Percentiles rank a stretch among this genome's conserved stretches.
Evolutionary conservation across 2,888 invertebrate species (phyloP).

Genomic region (Caradrina clavipalpis): DNA sequence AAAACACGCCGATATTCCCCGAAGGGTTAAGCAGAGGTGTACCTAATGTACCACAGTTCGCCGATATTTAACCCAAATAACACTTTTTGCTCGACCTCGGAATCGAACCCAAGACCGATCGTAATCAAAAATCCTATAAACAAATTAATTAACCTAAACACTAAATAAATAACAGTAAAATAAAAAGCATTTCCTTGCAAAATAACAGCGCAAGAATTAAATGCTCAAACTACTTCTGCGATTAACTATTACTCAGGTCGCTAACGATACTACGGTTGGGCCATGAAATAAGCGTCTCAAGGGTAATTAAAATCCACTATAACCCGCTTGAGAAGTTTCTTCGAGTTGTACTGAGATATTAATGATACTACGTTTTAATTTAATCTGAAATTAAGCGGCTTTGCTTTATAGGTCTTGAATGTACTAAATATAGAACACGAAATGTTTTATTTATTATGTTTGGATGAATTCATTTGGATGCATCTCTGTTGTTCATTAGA

Average conservation of each 20-base stretch:
- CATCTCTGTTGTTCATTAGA: neutral
- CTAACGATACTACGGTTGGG: constrained; percentile 58
- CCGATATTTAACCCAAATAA: too few species aligned
- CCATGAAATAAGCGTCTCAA: constrained; percentile 56
- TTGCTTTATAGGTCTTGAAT: constrained; percentile 18
- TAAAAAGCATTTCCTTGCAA: constrained; percentile 12
- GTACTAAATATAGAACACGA: constrained; percentile 4
- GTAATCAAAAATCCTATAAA: neutral
- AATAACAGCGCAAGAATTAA: constrained; percentile 39
- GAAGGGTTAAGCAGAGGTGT: too few species aligned
- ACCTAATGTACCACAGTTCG: too few species aligned
- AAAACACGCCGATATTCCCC: too few species aligned
- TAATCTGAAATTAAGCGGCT: constrained; percentile 41
- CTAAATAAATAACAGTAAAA: neutral
- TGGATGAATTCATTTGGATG: neutral
- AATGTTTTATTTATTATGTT: constrained; percentile 33
- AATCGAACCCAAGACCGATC: too few species aligned
- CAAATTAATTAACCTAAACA: neutral
- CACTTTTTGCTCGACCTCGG: too few species aligned
- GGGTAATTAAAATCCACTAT: constrained; percentile 53
- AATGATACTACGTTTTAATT: constrained; percentile 51
- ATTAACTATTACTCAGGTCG: constrained; percentile 62
- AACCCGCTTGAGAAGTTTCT: constrained; percentile 47
- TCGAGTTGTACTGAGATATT: constrained; percentile 47
- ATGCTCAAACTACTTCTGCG: constrained; percentile 52